Conservation (phyloP, 1,140 invertebrate genomes). For the Platyscapa corneri region DNA sequence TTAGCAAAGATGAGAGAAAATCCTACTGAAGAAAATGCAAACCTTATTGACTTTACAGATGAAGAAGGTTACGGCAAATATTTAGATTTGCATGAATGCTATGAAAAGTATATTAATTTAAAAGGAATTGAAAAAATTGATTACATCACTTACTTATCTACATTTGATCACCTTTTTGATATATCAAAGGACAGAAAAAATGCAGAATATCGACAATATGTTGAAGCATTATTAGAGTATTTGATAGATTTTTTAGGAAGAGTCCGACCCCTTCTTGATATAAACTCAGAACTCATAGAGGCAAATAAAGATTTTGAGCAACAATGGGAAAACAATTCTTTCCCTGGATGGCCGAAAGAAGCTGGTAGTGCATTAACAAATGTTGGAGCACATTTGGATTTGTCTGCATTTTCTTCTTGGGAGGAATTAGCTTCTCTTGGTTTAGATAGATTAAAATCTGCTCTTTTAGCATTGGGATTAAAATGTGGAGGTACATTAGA, state of each 20-base stretch:
- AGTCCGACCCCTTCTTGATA: constrained; percentile 93
- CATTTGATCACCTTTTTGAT: constrained; percentile 97
- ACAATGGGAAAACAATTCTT: constrained; percentile 91
- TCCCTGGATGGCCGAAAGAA: constrained; percentile 98
- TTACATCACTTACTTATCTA: constrained; percentile 95
- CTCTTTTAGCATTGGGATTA: constrained; percentile 95
- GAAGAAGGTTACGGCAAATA: constrained; percentile 99
- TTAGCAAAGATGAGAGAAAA: constrained; percentile 91
- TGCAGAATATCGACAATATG: constrained; percentile 92
- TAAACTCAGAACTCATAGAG: constrained; percentile 85
- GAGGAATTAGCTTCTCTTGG: constrained; percentile 98
- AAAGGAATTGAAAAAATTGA: constrained; percentile 98
- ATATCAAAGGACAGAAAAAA: constrained; percentile 96
- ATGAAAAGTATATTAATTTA: constrained; percentile 96
- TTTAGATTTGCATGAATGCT: constrained; percentile 98
- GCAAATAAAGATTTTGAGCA: constrained; percentile 88
- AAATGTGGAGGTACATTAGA: constrained; percentile 99
- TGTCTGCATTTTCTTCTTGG: constrained; percentile 97
- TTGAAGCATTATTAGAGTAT: constrained; percentile 90
- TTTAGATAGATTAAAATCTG: constrained; percentile 97
- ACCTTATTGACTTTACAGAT: constrained; percentile 98
- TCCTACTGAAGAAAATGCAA: constrained; percentile 84
- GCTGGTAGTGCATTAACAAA: constrained; percentile 93
- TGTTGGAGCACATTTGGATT: constrained; percentile 95
- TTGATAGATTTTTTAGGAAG: constrained; percentile 88